Conservation (phyloP, 2,888 invertebrate genomes). For the Crioceris asparagi region DNA sequence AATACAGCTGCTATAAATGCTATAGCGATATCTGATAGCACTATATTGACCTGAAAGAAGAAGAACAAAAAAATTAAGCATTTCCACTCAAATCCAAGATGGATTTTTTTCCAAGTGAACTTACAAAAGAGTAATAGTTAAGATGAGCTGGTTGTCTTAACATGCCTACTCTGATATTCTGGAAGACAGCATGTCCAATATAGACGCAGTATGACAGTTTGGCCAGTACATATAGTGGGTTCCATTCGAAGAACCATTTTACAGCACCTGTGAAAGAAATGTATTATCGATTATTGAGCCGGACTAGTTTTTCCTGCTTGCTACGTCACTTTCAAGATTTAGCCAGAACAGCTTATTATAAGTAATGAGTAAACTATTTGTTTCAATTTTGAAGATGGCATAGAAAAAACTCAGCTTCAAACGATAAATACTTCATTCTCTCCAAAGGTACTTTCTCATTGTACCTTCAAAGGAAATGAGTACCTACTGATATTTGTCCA, state of each 20-base stretch:
- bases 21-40: constrained; percentile 8
- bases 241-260: constrained; percentile 10
- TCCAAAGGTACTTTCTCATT: neutral
- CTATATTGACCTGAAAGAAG: constrained; percentile 4
- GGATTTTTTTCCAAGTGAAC: constrained; percentile 1
- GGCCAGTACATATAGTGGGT: constrained; percentile 9
- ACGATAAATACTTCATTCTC: too few relatives aligned
- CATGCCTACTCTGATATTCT: constrained; percentile 11
- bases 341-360: too few relatives aligned
- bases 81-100: too few relatives aligned
- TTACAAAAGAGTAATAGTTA: constrained; percentile 11
- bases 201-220: constrained; percentile 14
- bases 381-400: too few relatives aligned
- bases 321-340: too few relatives aligned
- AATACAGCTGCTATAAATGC: constrained; percentile 12
- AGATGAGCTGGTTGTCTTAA: constrained; percentile 9
- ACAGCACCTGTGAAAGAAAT: constrained; percentile 11
- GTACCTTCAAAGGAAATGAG: neutral
- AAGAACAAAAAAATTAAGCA: too few relatives aligned
- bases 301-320: too few relatives aligned
- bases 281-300: too few relatives aligned
- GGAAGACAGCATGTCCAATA: constrained; percentile 12
- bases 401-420: too few relatives aligned
- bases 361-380: too few relatives aligned
- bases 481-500: too few relatives aligned